Conservation (phyloP, 2,888 invertebrate species). For the Tanytarsus gracilentus region DNA sequence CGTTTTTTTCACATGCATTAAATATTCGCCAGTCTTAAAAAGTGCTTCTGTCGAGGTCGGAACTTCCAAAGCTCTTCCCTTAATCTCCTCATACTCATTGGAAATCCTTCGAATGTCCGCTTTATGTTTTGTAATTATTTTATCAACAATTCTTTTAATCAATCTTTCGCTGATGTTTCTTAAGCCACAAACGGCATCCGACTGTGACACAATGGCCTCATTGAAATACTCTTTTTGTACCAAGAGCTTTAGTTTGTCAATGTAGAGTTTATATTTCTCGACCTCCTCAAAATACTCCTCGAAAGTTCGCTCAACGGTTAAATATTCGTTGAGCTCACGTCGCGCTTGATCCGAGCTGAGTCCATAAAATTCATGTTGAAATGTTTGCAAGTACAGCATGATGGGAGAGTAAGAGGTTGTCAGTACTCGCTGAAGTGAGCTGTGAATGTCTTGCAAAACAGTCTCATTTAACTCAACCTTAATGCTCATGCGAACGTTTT, state of each 20-base stretch:
- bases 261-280: constrained; percentile 50
- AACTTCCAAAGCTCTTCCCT: constrained; percentile 56
- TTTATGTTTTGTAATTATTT: constrained; percentile 55
- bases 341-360: constrained; percentile 49
- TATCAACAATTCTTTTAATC: constrained; percentile 52
- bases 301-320: constrained; percentile 48
- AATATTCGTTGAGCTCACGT: constrained; percentile 44
- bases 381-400: constrained; percentile 46
- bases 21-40: constrained; percentile 69
- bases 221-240: constrained; percentile 60
- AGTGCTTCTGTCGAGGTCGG: constrained; percentile 74
- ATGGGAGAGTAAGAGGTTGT: constrained; percentile 50
- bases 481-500: constrained; percentile 42
- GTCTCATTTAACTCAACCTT: constrained; percentile 52
- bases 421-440: constrained; percentile 47
- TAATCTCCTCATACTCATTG: constrained; percentile 60
- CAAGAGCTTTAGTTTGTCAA: constrained; percentile 52
- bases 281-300: constrained; percentile 54
- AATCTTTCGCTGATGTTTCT: constrained; percentile 50
- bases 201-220: constrained; percentile 54
- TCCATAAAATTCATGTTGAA: constrained; percentile 50
- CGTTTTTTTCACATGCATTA: constrained; percentile 66
- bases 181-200: constrained; percentile 53
- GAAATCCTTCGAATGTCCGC: constrained; percentile 60
- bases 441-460: constrained; percentile 47